These are phyloP conservation scores for Eupristina koningsbergeri DNA, from an alignment of 1,140 invertebrate species.

Conservation along the genomic window DNA sequence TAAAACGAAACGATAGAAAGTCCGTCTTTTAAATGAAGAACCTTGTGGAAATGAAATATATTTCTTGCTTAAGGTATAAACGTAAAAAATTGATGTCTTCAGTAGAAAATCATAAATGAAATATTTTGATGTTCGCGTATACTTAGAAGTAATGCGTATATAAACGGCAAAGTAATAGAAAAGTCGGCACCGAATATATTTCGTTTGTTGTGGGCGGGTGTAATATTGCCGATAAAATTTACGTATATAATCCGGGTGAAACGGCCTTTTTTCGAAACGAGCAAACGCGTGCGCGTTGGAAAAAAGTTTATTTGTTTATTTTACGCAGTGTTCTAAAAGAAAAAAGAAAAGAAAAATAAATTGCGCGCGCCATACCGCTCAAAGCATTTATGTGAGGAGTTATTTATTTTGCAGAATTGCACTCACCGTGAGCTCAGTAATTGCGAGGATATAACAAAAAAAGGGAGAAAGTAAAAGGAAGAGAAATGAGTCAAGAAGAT, in stretches of 20 bases:
- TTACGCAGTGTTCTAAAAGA: slow-evolving; percentile 30
- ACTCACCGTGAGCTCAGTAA: background rate
- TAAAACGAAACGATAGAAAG: too few relatives aligned
- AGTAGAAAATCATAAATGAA: background rate
- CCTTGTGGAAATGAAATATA: background rate
- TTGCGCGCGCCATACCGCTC: slow-evolving; percentile 10
- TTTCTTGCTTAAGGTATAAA: background rate
- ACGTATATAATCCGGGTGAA: background rate
- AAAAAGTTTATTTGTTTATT: slow-evolving; percentile 39
- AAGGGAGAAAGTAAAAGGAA: background rate
- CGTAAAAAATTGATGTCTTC: background rate
- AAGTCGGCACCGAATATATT: background rate
- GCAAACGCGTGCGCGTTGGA: background rate
- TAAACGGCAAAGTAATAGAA: background rate
- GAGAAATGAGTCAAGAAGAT: slow-evolving; percentile 30
- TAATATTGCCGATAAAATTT: slow-evolving; percentile 1
- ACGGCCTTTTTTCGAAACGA: slow-evolving; percentile 9
- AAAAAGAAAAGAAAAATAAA: too few relatives aligned
- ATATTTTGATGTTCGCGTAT: background rate
- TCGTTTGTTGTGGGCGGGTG: background rate
- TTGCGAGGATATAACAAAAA: background rate
- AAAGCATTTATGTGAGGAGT: slow-evolving; percentile 43
- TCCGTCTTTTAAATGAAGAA: background rate
- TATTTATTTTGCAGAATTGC: slow-evolving; percentile 46
- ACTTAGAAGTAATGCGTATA: background rate